phyloP scores from a whole-genome alignment of 2,113 vertebrate genomes.

The Coreoperca whiteheadi region DNA sequence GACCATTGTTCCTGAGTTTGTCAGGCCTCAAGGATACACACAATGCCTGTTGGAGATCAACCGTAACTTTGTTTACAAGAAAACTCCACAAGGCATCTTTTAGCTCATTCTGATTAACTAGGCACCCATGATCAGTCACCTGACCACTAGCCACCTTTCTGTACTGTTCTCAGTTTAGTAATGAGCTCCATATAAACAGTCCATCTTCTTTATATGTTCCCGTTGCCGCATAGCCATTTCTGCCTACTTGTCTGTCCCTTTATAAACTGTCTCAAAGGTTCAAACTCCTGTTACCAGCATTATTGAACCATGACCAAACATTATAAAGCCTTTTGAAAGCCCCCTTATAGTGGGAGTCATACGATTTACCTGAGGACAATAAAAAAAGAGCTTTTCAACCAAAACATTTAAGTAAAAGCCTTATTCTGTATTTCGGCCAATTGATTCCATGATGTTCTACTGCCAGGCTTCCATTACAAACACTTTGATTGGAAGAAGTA shows the following conservation, averaged over 20 bases:
- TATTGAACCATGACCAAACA: constrained; percentile 1
- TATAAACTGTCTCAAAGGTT: neutral
- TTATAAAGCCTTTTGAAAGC: constrained; percentile 22
- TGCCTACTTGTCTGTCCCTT: neutral
- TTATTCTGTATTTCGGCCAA: constrained; percentile 17
- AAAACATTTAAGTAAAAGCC: constrained; percentile 23
- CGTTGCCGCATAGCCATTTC: neutral
- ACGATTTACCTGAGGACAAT: constrained; percentile 7
- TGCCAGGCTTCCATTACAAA: constrained; percentile 25
- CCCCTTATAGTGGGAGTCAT: constrained; percentile 17
- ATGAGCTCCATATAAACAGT: neutral
- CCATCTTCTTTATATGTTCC: neutral
- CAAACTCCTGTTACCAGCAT: neutral
- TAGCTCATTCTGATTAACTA: neutral
- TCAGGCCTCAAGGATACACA: neutral
- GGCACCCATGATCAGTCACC: neutral
- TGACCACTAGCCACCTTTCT: neutral
- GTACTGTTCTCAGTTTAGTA: neutral
- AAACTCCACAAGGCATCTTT: neutral
- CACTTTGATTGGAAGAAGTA: constrained; percentile 42
- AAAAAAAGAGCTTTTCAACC: constrained; percentile 20
- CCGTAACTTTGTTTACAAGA: neutral
- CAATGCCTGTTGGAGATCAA: neutral
- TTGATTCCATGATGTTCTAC: constrained; percentile 16
- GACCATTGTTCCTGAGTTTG: neutral